Base-by-base conservation (phyloP, 2,888 invertebrate species). In the Nebria brevicollis region DNA sequence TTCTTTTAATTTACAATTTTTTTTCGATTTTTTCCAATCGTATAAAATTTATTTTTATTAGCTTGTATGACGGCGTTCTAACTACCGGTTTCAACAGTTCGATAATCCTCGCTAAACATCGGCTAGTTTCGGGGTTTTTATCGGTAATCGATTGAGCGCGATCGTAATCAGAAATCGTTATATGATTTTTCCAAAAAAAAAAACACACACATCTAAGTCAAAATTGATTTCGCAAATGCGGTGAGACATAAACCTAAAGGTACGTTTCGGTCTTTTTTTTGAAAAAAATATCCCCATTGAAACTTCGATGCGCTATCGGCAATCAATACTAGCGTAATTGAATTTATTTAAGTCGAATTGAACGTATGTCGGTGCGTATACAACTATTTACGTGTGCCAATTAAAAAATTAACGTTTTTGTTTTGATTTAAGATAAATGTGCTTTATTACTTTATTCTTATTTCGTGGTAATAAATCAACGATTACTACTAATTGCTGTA, bases 281-380 rank as follows among this genome's bases (percentile, higher is more conserved):
- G 5, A 34, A 34, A 34, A 72, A 72, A n/a, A 72, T 72, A 72
- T 72, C 15, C 64, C 66, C 8, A 25, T 42, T 42, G 77, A 43
- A 70, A 43, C 68, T 26, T 77, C 68, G 41, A 77, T 77, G 26
- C 77, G 76, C 66, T 77, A 77, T 77, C 70, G 66, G 84, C 84
- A 86, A 86, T 86, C 86, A 85, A 83, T 84, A 83, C 83, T 80
- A 84, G 85, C 84, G 84, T 86, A 86, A 86, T 86, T 86, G 86
- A 86, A 86, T 86, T 86, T 86, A 86, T 86, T 84, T 74, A 77
- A 79, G 66, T 66, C 42, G 42, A 79, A 42, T 79, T 74, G 64
- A 77, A 77, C 70, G 77, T 54, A 26, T 65, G 65, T 65, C 65
- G 42, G 79, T 79, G 79, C 75, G 66, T 79, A 75, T 43, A 79